Evolutionary conservation across 2,113 vertebrate genomes (phyloP), one percentile per base, ranked within the genome.

Genomic region (Petrocephalus zakoni): DNA sequence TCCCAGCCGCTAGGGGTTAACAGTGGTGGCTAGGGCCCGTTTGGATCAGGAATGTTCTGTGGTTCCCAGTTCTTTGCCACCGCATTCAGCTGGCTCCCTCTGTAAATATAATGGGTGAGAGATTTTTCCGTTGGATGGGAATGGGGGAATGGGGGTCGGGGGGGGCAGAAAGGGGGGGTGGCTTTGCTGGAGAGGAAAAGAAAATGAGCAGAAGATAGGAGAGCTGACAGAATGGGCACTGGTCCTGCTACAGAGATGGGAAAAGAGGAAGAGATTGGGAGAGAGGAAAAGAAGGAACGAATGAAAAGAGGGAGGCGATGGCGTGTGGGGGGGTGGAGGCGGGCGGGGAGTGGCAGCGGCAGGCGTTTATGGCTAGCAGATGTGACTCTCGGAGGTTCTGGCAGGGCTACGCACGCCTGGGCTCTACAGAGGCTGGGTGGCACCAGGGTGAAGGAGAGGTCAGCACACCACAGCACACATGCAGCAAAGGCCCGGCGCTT

Each of bases 281-380:
- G 88, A 88, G 89, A 87, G 75, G 56, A 88, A 56, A 89, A 89
- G 64, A 87, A 56, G 88, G 88, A 86, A 90, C 81, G 49, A 88
- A 87, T 42, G 42, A 53, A 64, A 75, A 34, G 89, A 87, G 90
- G 89, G 92, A 89, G 92, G 90, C 90, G 90, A 94, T 25, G 90
- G 92, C 93, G 92, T 93, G 93, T 92, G 93, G 93, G 47, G 68
- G 90, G 82, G 92, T 91, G 93, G 92, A 83, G 53, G 92, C 92
- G 94, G 53, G 92, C 92, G 94, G 93, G 94, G 94, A 94, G 93
- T 75, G 89, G 94, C 94, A 94, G 93, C 94, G 94, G 93, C 95
- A 95, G 94, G 95, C 93, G 94, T 96, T 96, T 96, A 96, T 96
- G 95, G 95, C 94, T 96, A 95, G 93, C 96, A 96, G 96, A 96